A percentile compares a stretch with the other conserved stretches of the same genome.
phyloP scores from a whole-genome alignment of 1,140 invertebrate species.

The Listronotus bonariensis region DNA sequence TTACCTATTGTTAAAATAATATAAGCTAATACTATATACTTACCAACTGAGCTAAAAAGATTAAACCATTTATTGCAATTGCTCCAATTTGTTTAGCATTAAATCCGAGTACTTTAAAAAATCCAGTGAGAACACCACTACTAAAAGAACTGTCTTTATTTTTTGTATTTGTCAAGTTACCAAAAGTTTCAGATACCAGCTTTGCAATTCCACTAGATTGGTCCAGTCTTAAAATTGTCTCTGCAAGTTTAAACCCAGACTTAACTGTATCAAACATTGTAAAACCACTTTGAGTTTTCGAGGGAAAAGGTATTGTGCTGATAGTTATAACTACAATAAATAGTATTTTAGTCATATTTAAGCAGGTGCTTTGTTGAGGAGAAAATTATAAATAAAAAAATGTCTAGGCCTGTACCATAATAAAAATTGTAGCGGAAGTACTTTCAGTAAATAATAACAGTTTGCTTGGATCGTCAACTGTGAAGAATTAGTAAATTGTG shows the following conservation, averaged over 20 bases:
- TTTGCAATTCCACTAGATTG: conserved; percentile 58
- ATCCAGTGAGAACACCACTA: conserved; percentile 60
- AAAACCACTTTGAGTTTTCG: background rate
- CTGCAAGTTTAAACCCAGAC: conserved; percentile 66
- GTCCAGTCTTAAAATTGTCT: conserved; percentile 62
- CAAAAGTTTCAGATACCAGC: conserved; percentile 59
- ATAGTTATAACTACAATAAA: background rate
- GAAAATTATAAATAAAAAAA: too few species aligned
- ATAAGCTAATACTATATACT: conserved; percentile 42
- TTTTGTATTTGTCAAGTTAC: conserved; percentile 36
- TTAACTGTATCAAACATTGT: conserved; percentile 43
- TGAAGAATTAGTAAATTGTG: too few species aligned
- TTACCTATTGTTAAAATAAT: background rate
- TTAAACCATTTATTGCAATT: conserved; percentile 77
- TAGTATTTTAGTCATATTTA: too few species aligned
- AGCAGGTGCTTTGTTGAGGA: too few species aligned
- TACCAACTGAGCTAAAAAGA: conserved; percentile 84
- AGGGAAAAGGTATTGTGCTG: background rate
- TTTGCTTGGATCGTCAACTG: too few species aligned
- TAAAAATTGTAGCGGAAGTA: too few species aligned
- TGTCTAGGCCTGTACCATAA: conserved; percentile 55
- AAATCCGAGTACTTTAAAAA: conserved; percentile 74
- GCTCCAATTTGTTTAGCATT: conserved; percentile 75
- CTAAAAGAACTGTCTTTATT: conserved; percentile 30
- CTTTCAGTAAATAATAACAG: too few species aligned